Base-by-base conservation (phyloP, 2,888 invertebrate genomes). In the Mesorhabditis belari region DNA sequence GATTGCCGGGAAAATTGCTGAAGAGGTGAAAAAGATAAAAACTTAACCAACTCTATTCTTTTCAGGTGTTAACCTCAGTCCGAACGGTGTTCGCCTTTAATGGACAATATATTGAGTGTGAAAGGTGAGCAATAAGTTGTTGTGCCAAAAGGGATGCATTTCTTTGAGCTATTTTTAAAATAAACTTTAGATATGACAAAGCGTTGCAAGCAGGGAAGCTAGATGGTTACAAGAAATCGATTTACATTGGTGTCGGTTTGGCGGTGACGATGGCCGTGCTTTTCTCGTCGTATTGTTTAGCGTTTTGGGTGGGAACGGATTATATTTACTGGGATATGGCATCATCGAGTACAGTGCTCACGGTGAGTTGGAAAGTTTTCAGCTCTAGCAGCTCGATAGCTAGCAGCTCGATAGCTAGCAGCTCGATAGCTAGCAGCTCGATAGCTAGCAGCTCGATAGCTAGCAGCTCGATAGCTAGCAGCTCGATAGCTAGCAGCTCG, bases 301-400 rank as follows among this genome's bases (percentile, higher is more conserved):
- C 67, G 5, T 77, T 75, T 57, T 78, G 70, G 69, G 60, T 74
- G 12, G 74, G 74, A 26, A 66, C 70, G 0, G 54, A 64, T 23
- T 59, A 65, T 49, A 73, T 77, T 21, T 60, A 62, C 51, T 58
- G 62, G 35, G 63, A 64, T 55, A 27, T 57, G 3, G 62, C 67
- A n/a, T 57, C 66, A 9, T 64, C 65, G 26, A 67, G 69, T 28
- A 69, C 65, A 4, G 71, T 71, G 3, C 59, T 71, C 29, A 69
- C 69, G 3, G 75, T 70, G 19, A 60, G 83, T 70, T 82, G 82
- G 76, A 74, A 80, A 52, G 83, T 3, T 77, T 83, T 74, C 77
- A 82, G 55, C 82, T 81, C 1, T n/a, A n/a, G n/a, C 91, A 90
- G 6, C 88, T n/a, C n/a, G n/a, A n/a, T n/a, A n/a, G n/a, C n/a